These are phyloP conservation scores for Tenthredo mesomela DNA, from an alignment of 2,888 invertebrate species.

Conservation along the genomic window DNA sequence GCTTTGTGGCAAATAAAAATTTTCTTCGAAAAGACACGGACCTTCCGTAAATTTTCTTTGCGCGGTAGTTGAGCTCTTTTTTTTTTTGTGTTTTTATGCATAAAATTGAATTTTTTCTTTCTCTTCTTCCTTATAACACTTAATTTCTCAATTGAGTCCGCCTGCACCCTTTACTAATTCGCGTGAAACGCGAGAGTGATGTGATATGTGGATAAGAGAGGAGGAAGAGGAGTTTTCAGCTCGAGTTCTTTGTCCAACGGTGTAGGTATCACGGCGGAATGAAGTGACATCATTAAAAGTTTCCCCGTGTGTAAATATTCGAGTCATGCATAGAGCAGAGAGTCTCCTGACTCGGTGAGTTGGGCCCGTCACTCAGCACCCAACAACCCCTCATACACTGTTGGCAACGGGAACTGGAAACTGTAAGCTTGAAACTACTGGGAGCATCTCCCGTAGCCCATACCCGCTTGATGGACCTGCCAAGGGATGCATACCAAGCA, in stretches of 20 bases:
- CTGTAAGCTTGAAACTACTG: slow-evolving; percentile 48
- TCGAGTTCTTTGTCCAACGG: slow-evolving; percentile 24
- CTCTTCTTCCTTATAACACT: neutral
- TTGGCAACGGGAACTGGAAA: slow-evolving; percentile 28
- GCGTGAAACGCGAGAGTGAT: neutral
- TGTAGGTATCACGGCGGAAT: slow-evolving; percentile 38
- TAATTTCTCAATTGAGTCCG: neutral
- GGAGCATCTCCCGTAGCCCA: slow-evolving; percentile 39
- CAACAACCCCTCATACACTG: slow-evolving; percentile 1
- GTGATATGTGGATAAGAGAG: too few relatives aligned
- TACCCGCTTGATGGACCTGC: slow-evolving; percentile 60
- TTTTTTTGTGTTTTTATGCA: neutral
- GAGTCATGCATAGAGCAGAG: slow-evolving; percentile 56
- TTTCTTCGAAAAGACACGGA: neutral
- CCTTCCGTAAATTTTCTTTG: too few relatives aligned
- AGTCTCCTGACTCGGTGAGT: slow-evolving; percentile 56
- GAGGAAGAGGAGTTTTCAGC: neutral
- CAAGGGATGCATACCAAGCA: slow-evolving; percentile 69
- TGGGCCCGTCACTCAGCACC: slow-evolving; percentile 56
- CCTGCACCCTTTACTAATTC: neutral
- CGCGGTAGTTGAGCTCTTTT: too few relatives aligned
- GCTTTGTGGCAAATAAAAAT: neutral
- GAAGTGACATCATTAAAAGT: slow-evolving; percentile 55
- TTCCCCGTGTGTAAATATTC: slow-evolving; percentile 54
- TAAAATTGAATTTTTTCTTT: neutral